A percentile compares a stretch with the other conserved stretches of the same genome.
Evolutionary conservation across 2,888 invertebrate genomes (phyloP).

Genomic region (Luperina nickerlii): DNA sequence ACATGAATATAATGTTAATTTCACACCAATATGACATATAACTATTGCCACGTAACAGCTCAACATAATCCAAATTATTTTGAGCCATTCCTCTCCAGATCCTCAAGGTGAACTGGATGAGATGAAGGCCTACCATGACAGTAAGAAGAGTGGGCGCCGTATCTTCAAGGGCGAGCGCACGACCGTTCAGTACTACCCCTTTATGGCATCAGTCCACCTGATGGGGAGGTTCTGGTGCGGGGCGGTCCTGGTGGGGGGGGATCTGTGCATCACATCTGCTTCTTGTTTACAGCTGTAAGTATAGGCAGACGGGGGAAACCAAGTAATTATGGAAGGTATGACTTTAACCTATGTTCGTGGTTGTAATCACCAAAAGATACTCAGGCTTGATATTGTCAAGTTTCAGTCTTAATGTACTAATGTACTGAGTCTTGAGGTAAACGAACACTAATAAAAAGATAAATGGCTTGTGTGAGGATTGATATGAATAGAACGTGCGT

Average conservation of each 20-base stretch:
- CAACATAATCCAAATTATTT: not conserved
- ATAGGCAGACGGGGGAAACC: not conserved
- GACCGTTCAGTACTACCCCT: conserved; percentile 81
- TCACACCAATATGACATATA: not conserved
- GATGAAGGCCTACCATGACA: conserved; percentile 72
- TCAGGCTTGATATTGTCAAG: not conserved
- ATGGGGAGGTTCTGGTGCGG: conserved; percentile 88
- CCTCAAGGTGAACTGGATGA: conserved; percentile 82
- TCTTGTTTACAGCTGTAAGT: conserved; percentile 85
- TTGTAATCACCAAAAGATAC: not conserved
- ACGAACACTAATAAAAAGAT: not conserved
- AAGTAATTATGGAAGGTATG: not conserved
- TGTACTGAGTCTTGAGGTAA: not conserved
- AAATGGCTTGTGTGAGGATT: not conserved
- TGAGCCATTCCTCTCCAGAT: conserved; percentile 70
- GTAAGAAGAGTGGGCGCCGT: conserved; percentile 76
- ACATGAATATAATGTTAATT: not conserved
- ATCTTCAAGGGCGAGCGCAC: conserved; percentile 83
- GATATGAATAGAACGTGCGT: not conserved
- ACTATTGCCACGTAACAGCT: not conserved
- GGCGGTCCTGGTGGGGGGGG: conserved; percentile 80
- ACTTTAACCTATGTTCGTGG: not conserved
- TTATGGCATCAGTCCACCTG: conserved; percentile 85
- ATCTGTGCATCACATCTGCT: conserved; percentile 83
- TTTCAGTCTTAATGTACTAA: not conserved